These are phyloP conservation scores for Notolabrus celidotus DNA, from an alignment of 2,797 vertebrate genomes.

Conservation along the genomic window DNA sequence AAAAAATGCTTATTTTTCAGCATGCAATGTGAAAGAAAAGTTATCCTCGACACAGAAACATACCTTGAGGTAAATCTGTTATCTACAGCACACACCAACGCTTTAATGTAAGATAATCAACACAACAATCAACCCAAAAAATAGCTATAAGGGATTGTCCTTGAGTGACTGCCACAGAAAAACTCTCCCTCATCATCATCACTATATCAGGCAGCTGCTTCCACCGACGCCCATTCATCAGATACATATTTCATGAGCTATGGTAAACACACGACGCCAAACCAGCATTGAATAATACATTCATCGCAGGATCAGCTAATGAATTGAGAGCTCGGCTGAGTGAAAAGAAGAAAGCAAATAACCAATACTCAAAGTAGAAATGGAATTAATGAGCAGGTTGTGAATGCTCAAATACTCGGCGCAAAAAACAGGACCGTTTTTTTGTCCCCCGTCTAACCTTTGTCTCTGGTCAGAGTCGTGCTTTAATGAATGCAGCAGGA, in stretches of 20 bases:
- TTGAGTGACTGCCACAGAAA: constrained; percentile 71
- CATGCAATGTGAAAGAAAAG: constrained; percentile 17
- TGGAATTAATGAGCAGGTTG: constrained; percentile 81
- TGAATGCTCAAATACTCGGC: constrained; percentile 68
- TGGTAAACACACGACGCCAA: constrained; percentile 81
- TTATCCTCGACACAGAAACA: constrained; percentile 49
- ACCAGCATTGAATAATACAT: constrained; percentile 84
- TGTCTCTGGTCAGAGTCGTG: constrained; percentile 79
- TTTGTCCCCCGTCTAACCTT: constrained; percentile 75
- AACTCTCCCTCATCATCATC: constrained; percentile 67
- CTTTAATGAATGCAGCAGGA: constrained; percentile 77
- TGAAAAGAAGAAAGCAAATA: constrained; percentile 84
- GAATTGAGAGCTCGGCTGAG: constrained; percentile 82
- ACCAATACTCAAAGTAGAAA: constrained; percentile 81
- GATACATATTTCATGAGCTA: constrained; percentile 87
- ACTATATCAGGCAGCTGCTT: constrained; percentile 71
- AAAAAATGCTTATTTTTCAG: constrained; percentile 57
- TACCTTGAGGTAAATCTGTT: constrained; percentile 69
- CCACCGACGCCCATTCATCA: constrained; percentile 69
- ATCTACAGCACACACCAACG: constrained; percentile 67
- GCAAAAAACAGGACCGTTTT: constrained; percentile 63
- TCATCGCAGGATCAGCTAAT: constrained; percentile 79
- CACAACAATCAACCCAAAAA: constrained; percentile 66
- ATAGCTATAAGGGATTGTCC: constrained; percentile 75
- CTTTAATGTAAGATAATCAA: constrained; percentile 76